Conservation (phyloP, 2,797 vertebrate genomes). For the Girardinus metallicus region DNA sequence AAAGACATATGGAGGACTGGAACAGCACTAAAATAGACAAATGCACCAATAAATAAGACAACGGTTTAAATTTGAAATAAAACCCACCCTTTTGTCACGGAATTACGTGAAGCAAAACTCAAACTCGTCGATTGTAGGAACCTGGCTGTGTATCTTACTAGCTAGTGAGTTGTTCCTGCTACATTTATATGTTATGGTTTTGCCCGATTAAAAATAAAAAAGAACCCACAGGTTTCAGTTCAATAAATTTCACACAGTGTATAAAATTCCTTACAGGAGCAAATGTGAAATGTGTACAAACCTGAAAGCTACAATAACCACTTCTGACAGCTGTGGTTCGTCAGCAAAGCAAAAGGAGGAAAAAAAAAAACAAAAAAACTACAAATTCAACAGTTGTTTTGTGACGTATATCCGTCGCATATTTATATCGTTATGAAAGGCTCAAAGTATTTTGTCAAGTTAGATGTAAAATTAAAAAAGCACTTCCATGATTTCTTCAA, state of each 20-base stretch:
- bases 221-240: accelerated
- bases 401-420: slow-evolving; percentile 12
- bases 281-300: not conserved
- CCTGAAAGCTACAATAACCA: not conserved
- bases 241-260: not conserved
- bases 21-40: not conserved
- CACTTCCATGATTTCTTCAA: not conserved
- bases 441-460: not conserved
- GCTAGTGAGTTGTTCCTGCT: not conserved
- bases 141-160: not conserved
- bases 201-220: not conserved
- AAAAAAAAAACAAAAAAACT: too few species aligned
- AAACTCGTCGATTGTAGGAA: not conserved
- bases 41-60: not conserved
- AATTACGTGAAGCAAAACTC: slow-evolving; percentile 1
- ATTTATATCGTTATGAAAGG: not conserved
- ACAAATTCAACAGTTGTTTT: not conserved
- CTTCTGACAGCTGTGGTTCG: slow-evolving; percentile 42
- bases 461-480: not conserved
- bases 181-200: not conserved
- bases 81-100: not conserved
- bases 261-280: slow-evolving; percentile 11
- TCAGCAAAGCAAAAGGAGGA: slow-evolving; percentile 41
- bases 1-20: not conserved
- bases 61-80: not conserved